Evolutionary conservation across 2,888 invertebrate species (phyloP).

Genomic region (Amblyjoppa proteus): DNA sequence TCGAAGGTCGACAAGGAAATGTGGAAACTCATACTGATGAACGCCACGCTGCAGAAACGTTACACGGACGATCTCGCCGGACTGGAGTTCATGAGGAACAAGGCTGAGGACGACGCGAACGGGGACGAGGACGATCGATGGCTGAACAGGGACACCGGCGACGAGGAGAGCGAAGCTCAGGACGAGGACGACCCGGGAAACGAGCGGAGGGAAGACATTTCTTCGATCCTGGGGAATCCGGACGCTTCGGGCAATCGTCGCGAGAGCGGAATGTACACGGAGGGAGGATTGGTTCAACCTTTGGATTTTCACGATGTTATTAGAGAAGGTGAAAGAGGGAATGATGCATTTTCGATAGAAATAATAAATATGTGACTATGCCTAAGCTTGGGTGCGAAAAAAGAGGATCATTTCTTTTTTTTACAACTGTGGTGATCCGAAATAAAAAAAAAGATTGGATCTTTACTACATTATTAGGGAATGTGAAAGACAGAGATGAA

Average conservation of each 20-base stretch:
- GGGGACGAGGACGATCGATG: slow-evolving; percentile 31
- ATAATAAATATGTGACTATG: no score
- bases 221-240: background rate
- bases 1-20: slow-evolving; percentile 22
- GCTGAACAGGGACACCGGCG: slow-evolving; percentile 24
- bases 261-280: slow-evolving; percentile 75
- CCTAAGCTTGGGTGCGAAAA: no score
- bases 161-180: slow-evolving; percentile 41
- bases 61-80: slow-evolving; percentile 12
- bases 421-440: no score
- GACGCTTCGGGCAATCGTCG: slow-evolving; percentile 47
- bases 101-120: slow-evolving; percentile 14
- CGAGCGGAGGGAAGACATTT: background rate
- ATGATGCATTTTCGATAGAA: background rate
- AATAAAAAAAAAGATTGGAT: no score
- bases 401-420: no score
- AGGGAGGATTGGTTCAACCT: slow-evolving; percentile 78
- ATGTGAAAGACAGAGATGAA: slow-evolving; percentile 53
- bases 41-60: slow-evolving; percentile 3
- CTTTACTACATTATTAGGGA: slow-evolving; percentile 67
- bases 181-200: slow-evolving; percentile 43
- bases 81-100: slow-evolving; percentile 55
- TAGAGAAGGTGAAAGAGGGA: slow-evolving; percentile 63
- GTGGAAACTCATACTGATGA: slow-evolving; percentile 31
- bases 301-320: slow-evolving; percentile 68